Evolutionary conservation across 2,888 invertebrate genomes (phyloP).

Genomic region (Andrena minutula): DNA sequence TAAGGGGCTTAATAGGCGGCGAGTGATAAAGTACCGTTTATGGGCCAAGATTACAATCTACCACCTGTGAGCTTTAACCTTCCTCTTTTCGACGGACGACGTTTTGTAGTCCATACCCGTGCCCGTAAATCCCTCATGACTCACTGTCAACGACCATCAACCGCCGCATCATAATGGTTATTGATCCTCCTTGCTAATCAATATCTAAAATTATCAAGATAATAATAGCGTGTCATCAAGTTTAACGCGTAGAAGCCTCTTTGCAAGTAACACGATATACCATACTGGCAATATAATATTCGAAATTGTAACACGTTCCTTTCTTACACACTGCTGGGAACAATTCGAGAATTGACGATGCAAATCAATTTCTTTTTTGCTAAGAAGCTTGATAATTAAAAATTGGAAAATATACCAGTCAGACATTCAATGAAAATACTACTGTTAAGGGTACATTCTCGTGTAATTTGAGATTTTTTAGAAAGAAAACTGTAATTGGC

Average conservation of each 20-base stretch:
- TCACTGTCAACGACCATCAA: slow-evolving; percentile 69
- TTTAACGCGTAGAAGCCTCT: slow-evolving; percentile 60
- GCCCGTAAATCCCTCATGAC: slow-evolving; percentile 52
- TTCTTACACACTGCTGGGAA: not conserved
- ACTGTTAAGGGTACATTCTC: too few species aligned
- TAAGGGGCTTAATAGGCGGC: slow-evolving; percentile 24
- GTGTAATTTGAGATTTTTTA: too few species aligned
- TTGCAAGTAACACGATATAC: slow-evolving; percentile 44
- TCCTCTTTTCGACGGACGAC: slow-evolving; percentile 4
- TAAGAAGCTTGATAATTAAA: not conserved
- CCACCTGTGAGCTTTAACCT: slow-evolving; percentile 27
- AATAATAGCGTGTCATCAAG: slow-evolving; percentile 68
- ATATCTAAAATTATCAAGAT: slow-evolving; percentile 69
- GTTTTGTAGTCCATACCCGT: slow-evolving; percentile 31
- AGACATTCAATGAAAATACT: too few species aligned
- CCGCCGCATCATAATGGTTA: slow-evolving; percentile 63
- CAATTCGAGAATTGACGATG: not conserved
- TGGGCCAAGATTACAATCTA: slow-evolving; percentile 42
- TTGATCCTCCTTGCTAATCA: slow-evolving; percentile 68
- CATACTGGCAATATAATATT: slow-evolving; percentile 44
- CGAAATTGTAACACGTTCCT: slow-evolving; percentile 6
- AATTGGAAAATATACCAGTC: not conserved
- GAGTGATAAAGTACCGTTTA: slow-evolving; percentile 41
- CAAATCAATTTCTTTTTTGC: not conserved
- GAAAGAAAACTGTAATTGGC: too few species aligned